Evolutionary conservation across 1,140 invertebrate species (phyloP).

Genomic region (Lycorma delicatula): DNA sequence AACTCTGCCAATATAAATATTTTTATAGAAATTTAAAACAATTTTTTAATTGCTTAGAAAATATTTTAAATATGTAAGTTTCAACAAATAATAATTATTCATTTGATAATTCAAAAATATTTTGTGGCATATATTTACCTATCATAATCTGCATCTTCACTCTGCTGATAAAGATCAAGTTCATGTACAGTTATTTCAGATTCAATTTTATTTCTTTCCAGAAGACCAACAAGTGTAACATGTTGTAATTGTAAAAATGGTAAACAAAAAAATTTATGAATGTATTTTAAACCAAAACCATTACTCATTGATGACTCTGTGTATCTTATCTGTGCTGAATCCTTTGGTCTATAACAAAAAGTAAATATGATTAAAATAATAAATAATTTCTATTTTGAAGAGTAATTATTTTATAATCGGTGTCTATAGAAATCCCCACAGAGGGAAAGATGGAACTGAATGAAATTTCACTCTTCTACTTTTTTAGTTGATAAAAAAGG

Average conservation of each 20-base stretch:
- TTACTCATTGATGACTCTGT: slow-evolving; percentile 94
- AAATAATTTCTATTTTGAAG: neutral
- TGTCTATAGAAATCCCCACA: too few species aligned
- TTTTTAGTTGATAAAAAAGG: too few species aligned
- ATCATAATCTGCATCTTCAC: slow-evolving; percentile 86
- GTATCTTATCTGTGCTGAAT: slow-evolving; percentile 63
- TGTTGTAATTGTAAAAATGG: slow-evolving; percentile 89
- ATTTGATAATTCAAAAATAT: too few species aligned
- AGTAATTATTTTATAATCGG: too few species aligned
- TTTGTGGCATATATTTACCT: slow-evolving; percentile 40
- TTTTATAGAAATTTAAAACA: too few species aligned
- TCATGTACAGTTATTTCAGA: slow-evolving; percentile 74
- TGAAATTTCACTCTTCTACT: too few species aligned
- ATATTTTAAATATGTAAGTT: neutral
- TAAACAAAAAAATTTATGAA: slow-evolving; percentile 95
- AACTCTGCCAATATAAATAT: too few species aligned
- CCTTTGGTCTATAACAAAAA: slow-evolving; percentile 37
- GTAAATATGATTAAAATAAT: neutral
- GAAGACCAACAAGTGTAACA: slow-evolving; percentile 75
- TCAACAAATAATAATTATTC: neutral
- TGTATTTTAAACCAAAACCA: slow-evolving; percentile 86
- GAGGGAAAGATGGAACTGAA: too few species aligned
- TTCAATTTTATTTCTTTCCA: slow-evolving; percentile 82
- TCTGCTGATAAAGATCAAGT: slow-evolving; percentile 70
- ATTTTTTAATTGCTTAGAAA: too few species aligned